phyloP scores from a whole-genome alignment of 2,888 invertebrate genomes.

The Trachelus stipa region DNA sequence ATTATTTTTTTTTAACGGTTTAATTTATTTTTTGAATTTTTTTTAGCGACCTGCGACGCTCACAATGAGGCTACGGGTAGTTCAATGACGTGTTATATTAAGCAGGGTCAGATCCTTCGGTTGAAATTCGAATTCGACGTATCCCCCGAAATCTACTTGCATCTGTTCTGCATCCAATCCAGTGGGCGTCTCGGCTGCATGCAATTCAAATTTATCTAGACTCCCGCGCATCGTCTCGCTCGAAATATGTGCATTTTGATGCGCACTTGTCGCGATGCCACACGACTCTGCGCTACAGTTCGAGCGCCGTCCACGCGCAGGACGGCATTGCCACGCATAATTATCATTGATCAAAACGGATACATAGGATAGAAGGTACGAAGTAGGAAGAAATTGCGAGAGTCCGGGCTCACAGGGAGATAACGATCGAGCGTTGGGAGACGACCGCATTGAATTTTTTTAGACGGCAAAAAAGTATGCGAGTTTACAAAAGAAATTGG shows the following conservation, averaged over 20 bases:
- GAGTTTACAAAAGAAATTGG: not conserved
- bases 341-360: not conserved
- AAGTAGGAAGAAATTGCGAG: not conserved
- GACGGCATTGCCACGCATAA: not conserved
- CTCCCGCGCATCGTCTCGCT: constrained; percentile 19
- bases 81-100: not conserved
- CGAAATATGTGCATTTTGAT: constrained; percentile 27
- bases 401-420: not conserved
- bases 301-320: not conserved
- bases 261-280: constrained; percentile 8
- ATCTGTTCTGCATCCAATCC: constrained; percentile 1
- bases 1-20: not conserved
- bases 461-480: not conserved
- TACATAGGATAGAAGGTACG: not conserved
- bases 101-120: constrained; percentile 35
- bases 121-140: constrained; percentile 27
- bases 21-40: not conserved
- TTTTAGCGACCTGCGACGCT: not conserved
- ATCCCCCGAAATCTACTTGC: not conserved
- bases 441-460: not conserved
- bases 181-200: constrained; percentile 9
- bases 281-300: not conserved
- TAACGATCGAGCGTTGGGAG: not conserved
- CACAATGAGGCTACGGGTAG: not conserved
- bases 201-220: constrained; percentile 23